phyloP scores from a whole-genome alignment of 2,888 invertebrate genomes.

The Drosophila multiciliata region DNA sequence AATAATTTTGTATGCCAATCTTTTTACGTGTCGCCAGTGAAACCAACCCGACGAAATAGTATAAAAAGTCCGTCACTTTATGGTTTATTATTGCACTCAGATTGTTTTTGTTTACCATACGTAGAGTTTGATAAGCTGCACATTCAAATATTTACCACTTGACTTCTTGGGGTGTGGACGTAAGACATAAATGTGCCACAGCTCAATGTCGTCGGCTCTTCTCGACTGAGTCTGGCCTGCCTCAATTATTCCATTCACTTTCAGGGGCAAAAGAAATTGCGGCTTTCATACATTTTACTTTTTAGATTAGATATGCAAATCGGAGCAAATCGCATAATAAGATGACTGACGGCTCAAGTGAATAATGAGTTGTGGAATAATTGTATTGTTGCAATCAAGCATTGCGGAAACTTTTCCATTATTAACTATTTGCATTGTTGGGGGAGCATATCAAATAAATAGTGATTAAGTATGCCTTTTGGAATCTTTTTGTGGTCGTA shows the following conservation, averaged over 20 bases:
- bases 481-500: conserved; percentile 35
- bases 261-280: conserved; percentile 32
- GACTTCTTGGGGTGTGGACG: neutral
- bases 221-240: conserved; percentile 23
- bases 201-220: conserved; percentile 4
- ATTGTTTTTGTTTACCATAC: neutral
- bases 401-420: conserved; percentile 36
- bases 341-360: conserved; percentile 34
- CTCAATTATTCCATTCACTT: conserved; percentile 2
- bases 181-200: conserved; percentile 21
- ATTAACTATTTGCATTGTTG: conserved; percentile 15
- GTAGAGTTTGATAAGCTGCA: conserved; percentile 20
- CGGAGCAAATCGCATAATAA: conserved; percentile 20
- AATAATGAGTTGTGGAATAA: conserved; percentile 42
- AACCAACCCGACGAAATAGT: neutral
- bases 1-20: neutral
- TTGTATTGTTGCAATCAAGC: conserved; percentile 29
- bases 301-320: conserved; percentile 50
- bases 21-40: neutral
- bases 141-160: conserved; percentile 11
- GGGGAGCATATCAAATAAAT: neutral
- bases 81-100: conserved; percentile 11
- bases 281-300: neutral
- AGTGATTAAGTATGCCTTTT: neutral
- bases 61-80: neutral